Evolutionary conservation across 2,888 invertebrate genomes (phyloP), one percentile per base, ranked within the genome.

Genomic region (Parnassius orleans): DNA sequence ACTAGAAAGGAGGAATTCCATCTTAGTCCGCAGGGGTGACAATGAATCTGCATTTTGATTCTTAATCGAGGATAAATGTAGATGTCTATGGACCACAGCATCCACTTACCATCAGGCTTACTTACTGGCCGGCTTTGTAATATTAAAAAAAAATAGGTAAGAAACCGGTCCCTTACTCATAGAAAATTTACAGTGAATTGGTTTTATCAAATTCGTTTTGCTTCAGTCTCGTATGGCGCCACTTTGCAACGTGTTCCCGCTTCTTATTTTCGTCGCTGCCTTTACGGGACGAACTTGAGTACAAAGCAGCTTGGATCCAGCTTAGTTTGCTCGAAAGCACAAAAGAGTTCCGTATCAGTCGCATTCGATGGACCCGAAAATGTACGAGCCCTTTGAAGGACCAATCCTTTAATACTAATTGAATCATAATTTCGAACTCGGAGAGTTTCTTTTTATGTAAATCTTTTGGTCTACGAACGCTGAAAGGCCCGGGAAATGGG

Each of bases 361-460:
- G 72, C 68, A 77, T 73, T 80, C 84, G 77, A 69, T 82, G 78
- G 83, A 88, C 88, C 89, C 87, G 83, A 89, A 90, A 90, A 89
- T 87, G 78, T 86, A 82, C 83, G 74, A 76, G 71, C 81, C 87
- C 86, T 88, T 89, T 88, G 87, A 86, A 82, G 76, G 76, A 76
- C 83, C 89, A 88, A 89, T 88, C 88, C 90, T 86, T 88, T 90
- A 90, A 91, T 87, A 88, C 91, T 91, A 90, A 91, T 91, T 90
- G 90, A 90, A 91, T 90, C 88, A 90, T 91, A 90, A 90, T 91
- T 90, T 86, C 76, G 78, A 77, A 84, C 83, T 82, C 83, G 84
- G 79, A 83, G 88, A 89, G 83, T 90, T 90, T 89, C 88, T 89
- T 91, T 90, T 90, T 87, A 90, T 88, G 88, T 84, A 90, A 90